These are phyloP conservation scores for Noturus placidus DNA, from an alignment of 2,113 vertebrate genomes.

Conservation along the genomic window DNA sequence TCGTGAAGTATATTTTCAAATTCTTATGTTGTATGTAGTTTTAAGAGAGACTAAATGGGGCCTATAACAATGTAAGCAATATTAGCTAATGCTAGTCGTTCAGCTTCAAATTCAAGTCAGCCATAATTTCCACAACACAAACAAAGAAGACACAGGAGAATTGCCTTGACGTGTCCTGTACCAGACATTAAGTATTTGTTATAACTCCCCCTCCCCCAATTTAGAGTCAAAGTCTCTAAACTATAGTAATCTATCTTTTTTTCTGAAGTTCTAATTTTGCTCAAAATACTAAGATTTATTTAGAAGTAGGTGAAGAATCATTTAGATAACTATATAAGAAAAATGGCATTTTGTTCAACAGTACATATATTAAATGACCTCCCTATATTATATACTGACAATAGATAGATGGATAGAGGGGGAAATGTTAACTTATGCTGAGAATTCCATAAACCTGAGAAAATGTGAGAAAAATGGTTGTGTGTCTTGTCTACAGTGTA, in stretches of 20 bases:
- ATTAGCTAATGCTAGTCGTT: not conserved
- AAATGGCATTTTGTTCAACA: not conserved
- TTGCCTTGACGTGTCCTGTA: not conserved
- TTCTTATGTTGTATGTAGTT: not conserved
- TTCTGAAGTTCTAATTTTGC: not conserved
- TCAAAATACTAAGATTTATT: not conserved
- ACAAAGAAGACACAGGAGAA: not conserved
- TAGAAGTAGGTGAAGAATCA: not conserved
- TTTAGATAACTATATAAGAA: not conserved
- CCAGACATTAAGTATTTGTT: not conserved
- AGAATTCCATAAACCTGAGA: not conserved
- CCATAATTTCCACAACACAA: not conserved
- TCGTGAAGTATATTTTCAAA: not conserved
- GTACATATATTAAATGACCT: not conserved
- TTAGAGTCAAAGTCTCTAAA: not conserved
- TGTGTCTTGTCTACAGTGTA: not conserved
- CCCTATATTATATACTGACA: not conserved
- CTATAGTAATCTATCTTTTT: not conserved
- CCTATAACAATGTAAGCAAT: not conserved
- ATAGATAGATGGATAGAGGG: not conserved
- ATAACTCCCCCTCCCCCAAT: not conserved
- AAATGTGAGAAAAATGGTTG: not conserved
- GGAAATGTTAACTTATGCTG: not conserved
- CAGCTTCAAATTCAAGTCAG: constrained; percentile 17
- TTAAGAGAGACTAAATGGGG: not conserved